A percentile compares a stretch with the other conserved stretches of the same genome.
Conservation (phyloP, 2,113 vertebrate genomes). For the Lates calcarifer region DNA sequence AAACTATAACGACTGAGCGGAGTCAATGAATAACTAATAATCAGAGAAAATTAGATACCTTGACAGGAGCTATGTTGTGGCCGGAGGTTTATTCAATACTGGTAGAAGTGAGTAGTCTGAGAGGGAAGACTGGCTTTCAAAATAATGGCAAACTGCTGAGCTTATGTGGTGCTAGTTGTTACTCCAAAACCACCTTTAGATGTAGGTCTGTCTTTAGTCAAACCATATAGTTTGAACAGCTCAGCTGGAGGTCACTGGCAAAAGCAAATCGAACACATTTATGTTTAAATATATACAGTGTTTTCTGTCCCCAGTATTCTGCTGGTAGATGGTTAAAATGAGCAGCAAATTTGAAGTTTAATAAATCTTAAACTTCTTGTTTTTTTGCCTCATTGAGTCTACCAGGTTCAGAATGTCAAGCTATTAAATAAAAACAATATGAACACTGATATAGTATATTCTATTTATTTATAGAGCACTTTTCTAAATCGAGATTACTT, state of each 20-base stretch:
- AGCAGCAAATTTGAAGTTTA: not conserved
- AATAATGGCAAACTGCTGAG: not conserved
- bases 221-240: not conserved
- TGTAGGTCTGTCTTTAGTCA: not conserved
- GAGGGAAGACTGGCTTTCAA: not conserved
- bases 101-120: not conserved
- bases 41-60: not conserved
- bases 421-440: not conserved
- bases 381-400: too few relatives aligned
- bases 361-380: not conserved
- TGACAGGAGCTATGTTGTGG: not conserved
- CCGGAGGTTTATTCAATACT: not conserved
- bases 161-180: constrained; percentile 5
- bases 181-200: not conserved
- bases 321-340: not conserved
- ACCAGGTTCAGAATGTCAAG: not conserved
- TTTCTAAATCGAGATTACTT: not conserved
- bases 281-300: not conserved
- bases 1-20: not conserved
- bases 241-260: not conserved
- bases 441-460: not conserved
- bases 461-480: not conserved
- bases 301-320: not conserved
- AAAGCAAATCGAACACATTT: not conserved
- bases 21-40: constrained; percentile 25